Evolutionary conservation across 1,140 invertebrate species (phyloP).

Genomic region (Nephila pilipes): DNA sequence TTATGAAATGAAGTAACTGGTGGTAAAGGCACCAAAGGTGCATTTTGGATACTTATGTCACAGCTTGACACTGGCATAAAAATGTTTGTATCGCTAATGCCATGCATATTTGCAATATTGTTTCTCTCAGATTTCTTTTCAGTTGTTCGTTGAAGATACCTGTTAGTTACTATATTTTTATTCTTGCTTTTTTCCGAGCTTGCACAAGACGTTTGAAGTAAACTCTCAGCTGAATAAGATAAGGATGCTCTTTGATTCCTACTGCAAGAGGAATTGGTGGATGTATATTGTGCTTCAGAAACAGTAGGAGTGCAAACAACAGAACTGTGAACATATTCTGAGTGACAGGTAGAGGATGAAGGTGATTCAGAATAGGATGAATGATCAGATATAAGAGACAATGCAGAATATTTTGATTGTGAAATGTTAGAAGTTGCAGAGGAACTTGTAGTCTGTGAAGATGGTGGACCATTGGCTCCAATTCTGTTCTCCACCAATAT

Average conservation of each 20-base stretch:
- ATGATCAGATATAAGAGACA: constrained; percentile 72
- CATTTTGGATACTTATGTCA: constrained; percentile 69
- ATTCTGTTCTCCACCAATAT: constrained; percentile 48
- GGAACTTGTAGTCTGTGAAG: background rate
- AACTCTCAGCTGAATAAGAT: constrained; percentile 81
- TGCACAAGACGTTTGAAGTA: constrained; percentile 79
- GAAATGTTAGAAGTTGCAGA: constrained; percentile 50
- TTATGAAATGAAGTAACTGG: constrained; percentile 70
- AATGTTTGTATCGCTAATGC: constrained; percentile 58
- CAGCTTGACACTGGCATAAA: constrained; percentile 68
- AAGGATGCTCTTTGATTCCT: constrained; percentile 61
- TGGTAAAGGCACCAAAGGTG: constrained; percentile 69
- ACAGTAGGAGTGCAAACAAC: constrained; percentile 49
- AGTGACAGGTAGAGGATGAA: constrained; percentile 58
- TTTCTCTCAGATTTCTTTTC: constrained; percentile 68
- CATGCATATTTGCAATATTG: constrained; percentile 56
- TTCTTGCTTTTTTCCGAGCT: constrained; percentile 70
- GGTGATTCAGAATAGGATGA: constrained; percentile 58
- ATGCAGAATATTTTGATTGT: constrained; percentile 74
- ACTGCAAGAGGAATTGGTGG: constrained; percentile 38
- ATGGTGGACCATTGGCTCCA: constrained; percentile 18
- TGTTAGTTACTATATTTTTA: constrained; percentile 17
- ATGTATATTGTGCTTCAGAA: constrained; percentile 59
- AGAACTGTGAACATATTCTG: constrained; percentile 58
- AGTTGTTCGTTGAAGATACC: constrained; percentile 41